Conservation (phyloP, 2,797 vertebrate genomes). For the Diceros bicornis region DNA sequence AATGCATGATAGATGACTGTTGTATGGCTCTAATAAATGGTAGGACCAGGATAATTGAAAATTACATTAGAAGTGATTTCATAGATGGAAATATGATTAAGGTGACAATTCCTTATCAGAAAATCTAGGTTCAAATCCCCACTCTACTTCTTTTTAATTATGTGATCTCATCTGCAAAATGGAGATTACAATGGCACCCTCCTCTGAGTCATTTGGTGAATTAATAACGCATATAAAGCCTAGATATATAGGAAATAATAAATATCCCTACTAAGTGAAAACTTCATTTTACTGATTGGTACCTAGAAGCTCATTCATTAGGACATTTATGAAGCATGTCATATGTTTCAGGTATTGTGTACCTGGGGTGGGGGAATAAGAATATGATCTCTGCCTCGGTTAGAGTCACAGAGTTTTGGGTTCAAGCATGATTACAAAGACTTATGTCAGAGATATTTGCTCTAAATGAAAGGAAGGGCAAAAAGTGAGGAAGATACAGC, state of each 20-base stretch:
- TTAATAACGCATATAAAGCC: not conserved
- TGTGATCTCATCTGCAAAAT: conserved; percentile 18
- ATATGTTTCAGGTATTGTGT: not conserved
- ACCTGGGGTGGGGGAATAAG: not conserved
- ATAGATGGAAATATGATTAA: not conserved
- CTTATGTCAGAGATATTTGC: not conserved
- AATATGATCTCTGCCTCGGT: not conserved
- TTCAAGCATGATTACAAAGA: not conserved
- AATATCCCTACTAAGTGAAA: not conserved
- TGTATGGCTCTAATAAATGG: not conserved
- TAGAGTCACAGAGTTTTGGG: not conserved
- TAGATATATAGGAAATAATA: not conserved
- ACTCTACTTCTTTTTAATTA: not conserved
- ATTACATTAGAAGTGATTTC: not conserved
- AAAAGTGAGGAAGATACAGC: not conserved
- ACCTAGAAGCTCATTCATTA: not conserved
- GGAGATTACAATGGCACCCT: not conserved
- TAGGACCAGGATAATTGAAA: not conserved
- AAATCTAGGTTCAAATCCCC: conserved; percentile 21
- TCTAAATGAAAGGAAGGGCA: not conserved
- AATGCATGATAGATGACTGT: not conserved
- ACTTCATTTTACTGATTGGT: not conserved
- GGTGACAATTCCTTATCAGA: not conserved
- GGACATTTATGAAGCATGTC: not conserved
- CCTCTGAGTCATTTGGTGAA: not conserved